Percentiles rank a stretch among this genome's conserved stretches.
phyloP scores from a whole-genome alignment of 2,797 vertebrate genomes.

The Peromyscus melanophrys region DNA sequence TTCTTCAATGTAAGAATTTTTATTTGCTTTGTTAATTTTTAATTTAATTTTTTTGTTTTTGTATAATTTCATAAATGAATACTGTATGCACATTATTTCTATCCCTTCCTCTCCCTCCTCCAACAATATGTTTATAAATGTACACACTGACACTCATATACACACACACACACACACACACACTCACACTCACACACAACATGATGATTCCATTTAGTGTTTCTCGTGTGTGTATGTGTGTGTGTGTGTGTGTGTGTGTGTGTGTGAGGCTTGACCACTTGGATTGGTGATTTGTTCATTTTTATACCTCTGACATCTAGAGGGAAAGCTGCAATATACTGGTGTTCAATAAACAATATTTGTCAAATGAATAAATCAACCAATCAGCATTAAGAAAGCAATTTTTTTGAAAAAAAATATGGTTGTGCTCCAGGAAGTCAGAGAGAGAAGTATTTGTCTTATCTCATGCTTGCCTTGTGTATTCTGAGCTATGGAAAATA shows the following conservation, averaged over 20 bases:
- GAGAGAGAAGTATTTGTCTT: neutral
- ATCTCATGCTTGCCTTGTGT: neutral
- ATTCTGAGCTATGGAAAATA: constrained; percentile 43
- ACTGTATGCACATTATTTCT: neutral
- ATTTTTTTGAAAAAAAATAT: neutral
- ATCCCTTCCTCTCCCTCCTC: neutral
- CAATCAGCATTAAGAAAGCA: constrained; percentile 21
- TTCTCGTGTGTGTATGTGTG: too few relatives aligned
- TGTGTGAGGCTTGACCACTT: neutral
- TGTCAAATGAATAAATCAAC: constrained; percentile 49
- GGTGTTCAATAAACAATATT: constrained; percentile 30
- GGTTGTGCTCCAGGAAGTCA: neutral
- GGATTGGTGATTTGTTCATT: neutral
- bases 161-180: neutral
- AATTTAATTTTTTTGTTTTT: neutral
- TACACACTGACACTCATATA: too few relatives aligned
- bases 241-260: neutral
- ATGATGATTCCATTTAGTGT: neutral
- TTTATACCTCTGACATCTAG: constrained; percentile 13
- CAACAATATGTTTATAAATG: neutral
- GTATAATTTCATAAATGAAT: neutral
- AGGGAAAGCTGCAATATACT: neutral
- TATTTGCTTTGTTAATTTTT: constrained; percentile 34
- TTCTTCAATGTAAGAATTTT: neutral
- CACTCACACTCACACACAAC: neutral